Evolutionary conservation across 1,140 invertebrate genomes (phyloP).

Genomic region (Lanistes nyassanus): DNA sequence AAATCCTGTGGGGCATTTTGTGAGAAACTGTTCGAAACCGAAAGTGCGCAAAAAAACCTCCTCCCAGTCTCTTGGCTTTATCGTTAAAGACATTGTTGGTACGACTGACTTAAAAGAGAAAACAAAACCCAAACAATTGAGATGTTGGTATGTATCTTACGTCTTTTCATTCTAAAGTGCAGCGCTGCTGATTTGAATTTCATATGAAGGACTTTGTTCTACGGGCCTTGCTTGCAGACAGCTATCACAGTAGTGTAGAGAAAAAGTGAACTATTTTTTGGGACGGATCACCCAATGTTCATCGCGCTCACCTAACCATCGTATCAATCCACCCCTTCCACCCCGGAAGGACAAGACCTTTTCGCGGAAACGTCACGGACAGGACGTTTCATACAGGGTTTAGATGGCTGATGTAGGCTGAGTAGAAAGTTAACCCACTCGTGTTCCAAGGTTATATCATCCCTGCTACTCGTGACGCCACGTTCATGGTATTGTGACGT

Average conservation of each 20-base stretch:
- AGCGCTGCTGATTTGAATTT: neutral
- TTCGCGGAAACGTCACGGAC: neutral
- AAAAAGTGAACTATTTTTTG: neutral
- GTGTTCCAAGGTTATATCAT: neutral
- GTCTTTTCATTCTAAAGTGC: neutral
- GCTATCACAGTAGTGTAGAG: neutral
- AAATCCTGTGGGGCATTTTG: no score
- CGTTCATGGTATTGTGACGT: neutral
- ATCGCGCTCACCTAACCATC: neutral
- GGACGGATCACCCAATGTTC: neutral
- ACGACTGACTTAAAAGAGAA: neutral
- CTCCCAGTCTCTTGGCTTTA: no score
- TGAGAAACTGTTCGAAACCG: no score
- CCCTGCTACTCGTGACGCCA: no score
- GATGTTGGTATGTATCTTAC: neutral
- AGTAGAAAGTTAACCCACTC: neutral
- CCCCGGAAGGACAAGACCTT: neutral
- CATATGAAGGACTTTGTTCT: neutral
- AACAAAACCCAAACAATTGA: neutral
- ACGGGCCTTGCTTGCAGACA: slow-evolving; percentile 3
- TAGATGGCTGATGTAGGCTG: neutral
- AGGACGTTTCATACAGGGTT: neutral
- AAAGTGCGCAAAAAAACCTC: no score
- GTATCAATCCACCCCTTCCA: neutral
- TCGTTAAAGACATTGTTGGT: no score